Conservation (phyloP, 2,888 invertebrate genomes). For the Trimorus sp. region DNA sequence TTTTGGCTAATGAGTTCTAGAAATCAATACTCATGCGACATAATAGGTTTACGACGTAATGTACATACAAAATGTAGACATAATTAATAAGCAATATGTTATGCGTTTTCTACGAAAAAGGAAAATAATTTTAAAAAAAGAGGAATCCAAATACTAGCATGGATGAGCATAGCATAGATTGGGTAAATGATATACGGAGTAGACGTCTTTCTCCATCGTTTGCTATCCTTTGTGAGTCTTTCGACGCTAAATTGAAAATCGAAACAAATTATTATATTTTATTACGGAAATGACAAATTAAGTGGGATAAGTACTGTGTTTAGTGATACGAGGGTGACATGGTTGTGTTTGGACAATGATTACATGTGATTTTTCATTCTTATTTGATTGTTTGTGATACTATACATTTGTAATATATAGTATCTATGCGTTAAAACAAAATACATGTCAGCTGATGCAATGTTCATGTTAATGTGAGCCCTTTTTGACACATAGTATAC, state of each 20-base stretch:
- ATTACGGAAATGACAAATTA: no score
- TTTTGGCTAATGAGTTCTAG: slow-evolving; percentile 31
- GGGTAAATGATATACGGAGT: slow-evolving; percentile 37
- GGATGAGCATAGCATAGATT: slow-evolving; percentile 30
- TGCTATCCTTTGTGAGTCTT: neutral
- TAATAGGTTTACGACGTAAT: slow-evolving; percentile 27
- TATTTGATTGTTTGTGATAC: no score
- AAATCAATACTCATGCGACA: slow-evolving; percentile 51
- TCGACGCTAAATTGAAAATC: neutral
- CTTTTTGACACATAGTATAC: no score
- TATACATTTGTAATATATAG: no score
- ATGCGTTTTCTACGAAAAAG: slow-evolving; percentile 37
- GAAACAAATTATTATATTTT: neutral
- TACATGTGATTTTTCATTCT: no score
- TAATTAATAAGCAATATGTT: slow-evolving; percentile 36
- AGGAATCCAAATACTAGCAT: slow-evolving; percentile 14
- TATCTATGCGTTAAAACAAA: no score
- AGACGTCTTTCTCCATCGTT: neutral
- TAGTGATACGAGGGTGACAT: no score
- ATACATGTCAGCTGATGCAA: no score
- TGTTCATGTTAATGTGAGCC: no score
- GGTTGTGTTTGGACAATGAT: no score
- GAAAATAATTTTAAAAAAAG: neutral
- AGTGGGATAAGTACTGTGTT: no score
- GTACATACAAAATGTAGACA: slow-evolving; percentile 41